Percentiles rank a stretch among this genome's conserved stretches.
phyloP scores from a whole-genome alignment of 1,140 invertebrate genomes.

The Hycleus phaleratus region DNA sequence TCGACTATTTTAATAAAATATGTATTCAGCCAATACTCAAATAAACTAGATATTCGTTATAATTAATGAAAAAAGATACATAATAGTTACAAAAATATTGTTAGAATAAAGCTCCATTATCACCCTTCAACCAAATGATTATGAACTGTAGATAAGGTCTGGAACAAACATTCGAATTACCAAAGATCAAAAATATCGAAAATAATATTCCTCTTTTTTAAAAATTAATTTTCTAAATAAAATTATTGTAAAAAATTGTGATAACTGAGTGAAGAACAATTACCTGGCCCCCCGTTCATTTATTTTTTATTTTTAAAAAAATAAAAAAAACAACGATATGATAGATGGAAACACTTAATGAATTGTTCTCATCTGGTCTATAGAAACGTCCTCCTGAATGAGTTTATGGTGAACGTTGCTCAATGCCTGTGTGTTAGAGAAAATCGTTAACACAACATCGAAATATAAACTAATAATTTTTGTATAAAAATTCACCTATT shows the following conservation, averaged over 20 bases:
- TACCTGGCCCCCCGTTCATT: too few relatives aligned
- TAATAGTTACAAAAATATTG: too few relatives aligned
- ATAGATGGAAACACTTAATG: conserved; percentile 26
- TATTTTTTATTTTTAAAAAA: background rate
- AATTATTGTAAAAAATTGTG: too few relatives aligned
- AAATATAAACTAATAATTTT: background rate
- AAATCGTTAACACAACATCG: background rate
- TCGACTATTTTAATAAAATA: too few relatives aligned
- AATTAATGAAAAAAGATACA: too few relatives aligned
- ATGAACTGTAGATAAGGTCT: conserved; percentile 45
- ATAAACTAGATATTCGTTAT: too few relatives aligned
- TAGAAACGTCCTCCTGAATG: conserved; percentile 51
- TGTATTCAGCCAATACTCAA: too few relatives aligned
- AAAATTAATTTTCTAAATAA: too few relatives aligned
- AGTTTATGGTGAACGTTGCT: conserved; percentile 64
- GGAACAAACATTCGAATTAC: conserved; percentile 30
- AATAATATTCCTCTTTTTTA: too few relatives aligned
- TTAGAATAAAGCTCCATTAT: background rate
- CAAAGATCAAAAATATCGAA: too few relatives aligned
- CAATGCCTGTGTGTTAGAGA: conserved; percentile 48
- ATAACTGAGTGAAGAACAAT: too few relatives aligned
- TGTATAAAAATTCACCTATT: background rate
- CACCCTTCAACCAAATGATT: conserved; percentile 40
- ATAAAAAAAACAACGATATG: conserved; percentile 5
- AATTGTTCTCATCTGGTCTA: conserved; percentile 39